Base-by-base conservation (phyloP, 1,140 invertebrate genomes). In the Habropoda laboriosa region DNA sequence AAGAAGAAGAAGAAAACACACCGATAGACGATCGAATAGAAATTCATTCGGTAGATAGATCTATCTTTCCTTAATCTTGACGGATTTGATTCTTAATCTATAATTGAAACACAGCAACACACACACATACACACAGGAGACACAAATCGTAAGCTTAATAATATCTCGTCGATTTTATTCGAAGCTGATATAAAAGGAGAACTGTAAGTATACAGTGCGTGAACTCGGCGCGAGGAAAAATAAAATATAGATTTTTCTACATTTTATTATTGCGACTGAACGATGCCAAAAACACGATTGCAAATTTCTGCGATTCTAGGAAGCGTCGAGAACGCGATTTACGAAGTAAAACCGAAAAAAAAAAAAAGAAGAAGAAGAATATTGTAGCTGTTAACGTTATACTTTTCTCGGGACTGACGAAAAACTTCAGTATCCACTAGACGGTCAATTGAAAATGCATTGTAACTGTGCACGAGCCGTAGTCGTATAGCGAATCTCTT, bases 231-330 rank as follows among this genome's bases (percentile, higher is more conserved):
- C 27, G 32, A 27, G 24, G 13, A 38, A 18, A 3, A 40, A 68
- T 67, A 68, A 53, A 42, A 35, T 58, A 77, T 70, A 70, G 53
- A 49, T 60, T 77, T 83, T 75, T 80, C 81, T 83, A 83, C 72
- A 83, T 83, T 85, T 85, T 83, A 78, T 38, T 55, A 77, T 78
- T 67, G 71, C 73, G 81, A 42, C 76, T 80, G 47, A 40, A 40
- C 45, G 32, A 55, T 58, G 27, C 55, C 53, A 45, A 58, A 42
- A 32, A 58, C 27, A 58, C 53, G 61, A 55, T 21, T 24, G 47
- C 27, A 32, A n/a, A n/a, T 67, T 66, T 55, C 51, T 40, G 47
- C 51, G 24, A 55, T 40, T 70, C 18, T 35, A 35, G 24, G 24
- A 35, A 1, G 35, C 35, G 60, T 42, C 38, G 13, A 63, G 42